phyloP scores from a whole-genome alignment of 2,113 vertebrate species.

The Epinephelus lanceolatus region DNA sequence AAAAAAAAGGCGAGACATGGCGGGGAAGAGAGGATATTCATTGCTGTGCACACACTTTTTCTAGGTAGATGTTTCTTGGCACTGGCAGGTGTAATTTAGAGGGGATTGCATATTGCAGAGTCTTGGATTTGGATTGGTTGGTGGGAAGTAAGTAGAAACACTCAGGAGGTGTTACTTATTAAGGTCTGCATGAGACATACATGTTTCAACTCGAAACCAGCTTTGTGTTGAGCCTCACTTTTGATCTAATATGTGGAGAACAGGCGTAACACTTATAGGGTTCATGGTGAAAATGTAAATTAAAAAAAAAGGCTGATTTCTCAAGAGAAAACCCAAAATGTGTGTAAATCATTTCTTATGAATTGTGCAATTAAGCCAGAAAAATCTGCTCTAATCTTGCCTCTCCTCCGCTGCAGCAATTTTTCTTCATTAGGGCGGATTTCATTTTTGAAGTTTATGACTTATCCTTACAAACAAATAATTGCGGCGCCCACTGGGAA shows the following conservation, averaged over 20 bases:
- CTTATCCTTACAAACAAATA: constrained; percentile 82
- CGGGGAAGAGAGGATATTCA: constrained; percentile 52
- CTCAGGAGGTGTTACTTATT: constrained; percentile 52
- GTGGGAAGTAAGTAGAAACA: constrained; percentile 59
- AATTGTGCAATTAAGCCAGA: constrained; percentile 75
- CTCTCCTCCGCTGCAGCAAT: constrained; percentile 50
- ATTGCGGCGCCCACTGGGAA: constrained; percentile 61
- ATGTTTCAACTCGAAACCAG: constrained; percentile 38
- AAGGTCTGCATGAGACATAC: constrained; percentile 58
- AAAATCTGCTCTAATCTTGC: constrained; percentile 66
- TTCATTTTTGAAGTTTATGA: constrained; percentile 77
- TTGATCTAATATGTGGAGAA: constrained; percentile 35
- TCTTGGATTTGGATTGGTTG: constrained; percentile 58
- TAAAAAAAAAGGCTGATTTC: constrained; percentile 41
- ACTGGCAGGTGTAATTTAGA: constrained; percentile 68
- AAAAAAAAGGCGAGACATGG: constrained; percentile 1
- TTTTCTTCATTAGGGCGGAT: constrained; percentile 79
- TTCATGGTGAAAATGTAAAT: background rate
- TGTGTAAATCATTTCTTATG: constrained; percentile 56
- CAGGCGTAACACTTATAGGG: background rate
- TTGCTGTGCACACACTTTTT: constrained; percentile 70
- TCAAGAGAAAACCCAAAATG: constrained; percentile 43
- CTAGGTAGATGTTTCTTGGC: constrained; percentile 70
- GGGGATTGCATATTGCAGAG: constrained; percentile 64
- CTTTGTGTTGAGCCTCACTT: constrained; percentile 21